Percentiles rank a stretch among this genome's conserved stretches.
Evolutionary conservation across 2,797 vertebrate species (phyloP).

Genomic region (Parotocinclus haroldoi): DNA sequence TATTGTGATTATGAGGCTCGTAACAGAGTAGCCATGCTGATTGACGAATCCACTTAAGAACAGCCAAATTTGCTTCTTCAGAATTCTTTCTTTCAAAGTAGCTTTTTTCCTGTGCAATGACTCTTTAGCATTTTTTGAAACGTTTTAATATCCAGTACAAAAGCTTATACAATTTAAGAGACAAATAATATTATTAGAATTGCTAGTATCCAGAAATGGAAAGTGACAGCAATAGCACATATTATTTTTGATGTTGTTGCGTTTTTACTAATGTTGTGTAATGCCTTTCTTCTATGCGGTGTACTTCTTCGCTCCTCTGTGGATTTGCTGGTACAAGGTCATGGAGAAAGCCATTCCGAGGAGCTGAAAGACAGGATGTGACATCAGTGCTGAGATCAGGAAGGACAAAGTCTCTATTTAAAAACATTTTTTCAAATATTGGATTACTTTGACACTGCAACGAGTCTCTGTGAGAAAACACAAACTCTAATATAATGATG

Average conservation of each 20-base stretch:
- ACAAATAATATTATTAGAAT: not conserved
- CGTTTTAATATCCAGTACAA: conserved; percentile 17
- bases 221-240: conserved; percentile 3
- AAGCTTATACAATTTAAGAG: conserved; percentile 1
- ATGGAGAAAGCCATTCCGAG: conserved; percentile 99
- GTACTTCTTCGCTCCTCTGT: conserved; percentile 92
- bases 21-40: no score
- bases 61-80: no score
- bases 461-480: no score
- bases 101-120: no score
- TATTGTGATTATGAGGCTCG: no score
- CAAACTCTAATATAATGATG: no score
- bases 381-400: conserved; percentile 5
- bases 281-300: conserved; percentile 75
- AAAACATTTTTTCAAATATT: no score
- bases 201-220: conserved; percentile 15
- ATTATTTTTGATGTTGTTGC: conserved; percentile 10
- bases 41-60: no score
- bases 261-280: conserved; percentile 1
- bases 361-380: conserved; percentile 72
- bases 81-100: no score
- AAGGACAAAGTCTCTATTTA: no score
- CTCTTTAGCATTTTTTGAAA: conserved; percentile 3
- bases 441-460: no score
- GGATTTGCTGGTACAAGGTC: conserved; percentile 98